Conservation (phyloP, 2,797 vertebrate species). For the Macropus fuliginosus region DNA sequence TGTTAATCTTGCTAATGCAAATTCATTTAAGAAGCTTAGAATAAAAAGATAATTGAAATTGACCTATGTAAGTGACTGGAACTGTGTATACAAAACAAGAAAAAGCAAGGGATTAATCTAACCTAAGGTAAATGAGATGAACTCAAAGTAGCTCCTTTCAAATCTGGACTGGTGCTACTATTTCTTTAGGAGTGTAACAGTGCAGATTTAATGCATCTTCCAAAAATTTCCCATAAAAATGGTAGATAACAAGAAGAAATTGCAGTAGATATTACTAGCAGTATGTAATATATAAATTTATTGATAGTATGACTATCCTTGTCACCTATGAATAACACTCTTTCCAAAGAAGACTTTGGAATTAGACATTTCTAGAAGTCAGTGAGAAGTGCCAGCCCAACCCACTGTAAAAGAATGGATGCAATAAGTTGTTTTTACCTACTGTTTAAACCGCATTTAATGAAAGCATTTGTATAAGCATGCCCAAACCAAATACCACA, state of each 20-base stretch:
- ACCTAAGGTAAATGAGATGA: not conserved
- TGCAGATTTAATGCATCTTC: slow-evolving; percentile 24
- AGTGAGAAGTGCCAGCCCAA: not conserved
- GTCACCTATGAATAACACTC: not conserved
- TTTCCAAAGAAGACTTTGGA: not conserved
- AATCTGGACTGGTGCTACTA: not conserved
- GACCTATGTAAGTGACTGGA: slow-evolving; percentile 50
- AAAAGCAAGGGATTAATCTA: not conserved
- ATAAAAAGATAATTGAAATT: slow-evolving; percentile 47
- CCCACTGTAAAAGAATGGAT: not conserved
- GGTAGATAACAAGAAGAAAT: not conserved
- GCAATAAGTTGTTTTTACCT: not conserved
- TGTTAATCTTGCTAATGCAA: slow-evolving; percentile 45
- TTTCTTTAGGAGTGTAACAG: not conserved
- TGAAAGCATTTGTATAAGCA: not conserved
- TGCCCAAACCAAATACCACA: not conserved
- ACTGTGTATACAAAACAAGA: not conserved
- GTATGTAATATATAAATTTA: not conserved
- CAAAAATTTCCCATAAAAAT: slow-evolving; percentile 35
- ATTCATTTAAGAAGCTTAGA: slow-evolving; percentile 41
- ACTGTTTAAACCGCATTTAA: not conserved
- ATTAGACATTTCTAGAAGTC: not conserved
- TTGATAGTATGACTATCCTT: not conserved
- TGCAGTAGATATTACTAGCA: not conserved
- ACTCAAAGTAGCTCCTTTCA: not conserved